phyloP scores from a whole-genome alignment of 1,140 invertebrate genomes.

The Diploscapter pachys region DNA sequence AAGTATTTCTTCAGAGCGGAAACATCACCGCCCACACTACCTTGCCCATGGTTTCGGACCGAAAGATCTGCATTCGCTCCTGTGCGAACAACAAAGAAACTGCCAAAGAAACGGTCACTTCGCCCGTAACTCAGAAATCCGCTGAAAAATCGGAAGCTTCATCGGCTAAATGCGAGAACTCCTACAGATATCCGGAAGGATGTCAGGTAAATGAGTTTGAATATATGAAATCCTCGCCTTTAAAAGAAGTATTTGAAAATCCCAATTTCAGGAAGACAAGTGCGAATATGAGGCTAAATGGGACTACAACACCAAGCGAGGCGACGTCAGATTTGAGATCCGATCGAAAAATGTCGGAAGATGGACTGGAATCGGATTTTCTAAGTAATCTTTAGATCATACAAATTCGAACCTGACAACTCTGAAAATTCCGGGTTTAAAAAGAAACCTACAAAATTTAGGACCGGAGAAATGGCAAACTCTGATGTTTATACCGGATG shows the following conservation, averaged over 20 bases:
- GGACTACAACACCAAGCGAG: conserved; percentile 35
- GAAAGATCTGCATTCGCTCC: conserved; percentile 76
- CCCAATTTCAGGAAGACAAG: conserved; percentile 12
- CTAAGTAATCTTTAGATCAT: conserved; percentile 6
- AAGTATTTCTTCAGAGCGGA: conserved; percentile 66
- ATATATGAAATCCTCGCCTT: no score
- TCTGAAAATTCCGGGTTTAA: no score
- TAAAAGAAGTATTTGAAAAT: no score
- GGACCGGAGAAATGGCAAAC: conserved; percentile 52
- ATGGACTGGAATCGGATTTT: conserved; percentile 60
- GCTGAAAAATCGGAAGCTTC: no score
- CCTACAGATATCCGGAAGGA: conserved; percentile 49
- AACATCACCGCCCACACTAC: conserved; percentile 77
- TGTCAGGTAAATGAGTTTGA: conserved; percentile 26
- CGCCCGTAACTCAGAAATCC: no score
- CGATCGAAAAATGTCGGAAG: conserved; percentile 50
- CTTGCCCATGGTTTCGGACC: conserved; percentile 73
- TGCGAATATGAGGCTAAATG: conserved; percentile 58
- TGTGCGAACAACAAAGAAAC: conserved; percentile 15
- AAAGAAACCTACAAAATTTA: background rate
- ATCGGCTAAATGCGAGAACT: conserved; percentile 40
- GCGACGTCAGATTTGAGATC: conserved; percentile 51
- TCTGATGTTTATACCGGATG: conserved; percentile 55
- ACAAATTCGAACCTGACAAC: no score
- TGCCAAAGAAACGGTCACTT: background rate